Evolutionary conservation across 2,113 vertebrate species (phyloP).

Genomic region (Lagopus leucura): DNA sequence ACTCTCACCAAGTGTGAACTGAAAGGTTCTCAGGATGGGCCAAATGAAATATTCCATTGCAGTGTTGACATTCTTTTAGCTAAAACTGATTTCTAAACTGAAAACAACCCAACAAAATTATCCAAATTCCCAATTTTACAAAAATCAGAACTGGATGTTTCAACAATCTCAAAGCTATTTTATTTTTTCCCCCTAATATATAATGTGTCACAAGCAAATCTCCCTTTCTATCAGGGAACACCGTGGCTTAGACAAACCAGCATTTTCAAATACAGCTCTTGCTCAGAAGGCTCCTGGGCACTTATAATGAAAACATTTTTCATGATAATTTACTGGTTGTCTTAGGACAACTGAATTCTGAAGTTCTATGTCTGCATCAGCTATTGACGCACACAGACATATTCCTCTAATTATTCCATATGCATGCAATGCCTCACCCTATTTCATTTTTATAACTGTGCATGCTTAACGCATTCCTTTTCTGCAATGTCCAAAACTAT

Average conservation of each 20-base stretch:
- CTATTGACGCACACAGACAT: conserved; percentile 58
- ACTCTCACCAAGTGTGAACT: conserved; percentile 50
- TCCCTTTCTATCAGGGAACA: neutral
- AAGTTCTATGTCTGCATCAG: conserved; percentile 24
- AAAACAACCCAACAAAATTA: conserved; percentile 44
- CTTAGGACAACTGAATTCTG: conserved; percentile 31
- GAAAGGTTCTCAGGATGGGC: conserved; percentile 54
- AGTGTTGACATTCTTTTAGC: conserved; percentile 58
- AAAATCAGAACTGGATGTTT: neutral
- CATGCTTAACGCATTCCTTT: conserved; percentile 57
- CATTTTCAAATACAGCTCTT: conserved; percentile 16
- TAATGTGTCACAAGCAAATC: neutral
- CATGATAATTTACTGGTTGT: conserved; percentile 34
- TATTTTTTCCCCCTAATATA: neutral
- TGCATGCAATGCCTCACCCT: conserved; percentile 58
- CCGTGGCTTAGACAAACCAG: neutral
- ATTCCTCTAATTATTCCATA: conserved; percentile 65
- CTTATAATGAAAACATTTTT: neutral
- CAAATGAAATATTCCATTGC: conserved; percentile 67
- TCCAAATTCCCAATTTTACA: conserved; percentile 3
- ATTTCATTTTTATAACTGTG: conserved; percentile 67
- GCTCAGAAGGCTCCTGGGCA: conserved; percentile 15
- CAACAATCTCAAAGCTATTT: neutral
- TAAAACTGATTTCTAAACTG: conserved; percentile 49
- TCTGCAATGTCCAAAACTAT: conserved; percentile 62